These are phyloP conservation scores for Ramazzottius varieornatus DNA, from an alignment of 2,888 invertebrate genomes.

Conservation along the genomic window DNA sequence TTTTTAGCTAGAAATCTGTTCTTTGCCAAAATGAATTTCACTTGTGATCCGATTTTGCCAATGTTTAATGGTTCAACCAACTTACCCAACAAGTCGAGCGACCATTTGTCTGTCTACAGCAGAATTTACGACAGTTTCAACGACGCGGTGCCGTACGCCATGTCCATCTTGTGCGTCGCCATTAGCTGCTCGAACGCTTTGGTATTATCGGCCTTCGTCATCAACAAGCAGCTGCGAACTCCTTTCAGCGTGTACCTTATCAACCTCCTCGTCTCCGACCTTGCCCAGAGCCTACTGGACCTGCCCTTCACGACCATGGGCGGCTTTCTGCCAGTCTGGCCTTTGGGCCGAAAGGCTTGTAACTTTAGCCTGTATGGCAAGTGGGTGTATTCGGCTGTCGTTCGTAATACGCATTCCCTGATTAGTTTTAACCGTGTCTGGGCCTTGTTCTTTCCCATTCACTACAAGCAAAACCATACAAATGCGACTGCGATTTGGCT, in stretches of 20 bases:
- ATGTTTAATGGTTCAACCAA: no score
- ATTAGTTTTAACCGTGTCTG: background rate
- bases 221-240: background rate
- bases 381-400: background rate
- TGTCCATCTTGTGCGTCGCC: background rate
- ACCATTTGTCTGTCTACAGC: no score
- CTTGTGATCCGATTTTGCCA: no score
- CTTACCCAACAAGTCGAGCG: no score
- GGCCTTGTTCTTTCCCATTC: background rate
- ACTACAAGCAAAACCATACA: background rate
- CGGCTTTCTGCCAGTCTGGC: background rate
- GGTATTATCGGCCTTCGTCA: background rate
- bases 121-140: no score
- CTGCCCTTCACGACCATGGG: background rate
- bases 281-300: background rate
- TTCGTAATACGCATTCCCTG: background rate
- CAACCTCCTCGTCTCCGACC: background rate
- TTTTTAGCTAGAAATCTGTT: no score
- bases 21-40: no score
- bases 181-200: background rate
- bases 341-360: background rate
- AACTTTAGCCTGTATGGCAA: background rate
- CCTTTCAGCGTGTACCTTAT: background rate
- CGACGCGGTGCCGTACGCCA: no score
- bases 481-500: background rate